Evolutionary conservation across 2,113 vertebrate species (phyloP), one percentile per base, ranked within the genome.

Genomic region (Catharus minimus): DNA sequence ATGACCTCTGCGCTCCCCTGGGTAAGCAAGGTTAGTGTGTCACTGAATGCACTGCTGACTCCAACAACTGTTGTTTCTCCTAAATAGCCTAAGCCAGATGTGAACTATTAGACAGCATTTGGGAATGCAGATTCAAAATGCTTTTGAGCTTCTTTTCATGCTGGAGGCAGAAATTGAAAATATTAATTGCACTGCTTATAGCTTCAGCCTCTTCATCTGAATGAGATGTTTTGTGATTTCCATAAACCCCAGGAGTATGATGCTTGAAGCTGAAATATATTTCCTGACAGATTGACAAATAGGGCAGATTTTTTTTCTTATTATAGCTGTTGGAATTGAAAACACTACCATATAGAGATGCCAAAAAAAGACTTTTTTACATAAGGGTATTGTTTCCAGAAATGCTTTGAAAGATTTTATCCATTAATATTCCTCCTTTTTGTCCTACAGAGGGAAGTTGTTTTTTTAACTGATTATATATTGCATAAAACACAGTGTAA

Each of bases 241-340:
- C 89, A 94, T 94, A 93, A 97, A 94, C 72, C 97, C 93, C 93
- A 90, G 86, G 93, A 97, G 95, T 91, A 80, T 43, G 79, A 94
- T 89, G 95, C 96, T 97, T 95, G 91, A 96, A 95, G 95, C 91
- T 88, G 93, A 96, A 97, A 96, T 97, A 86, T 94, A 97, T 96
- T 97, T 97, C 86, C 77, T 97, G 97, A 96, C 96, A 97, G 95
- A 95, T 71, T 96, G 97, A 97, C 93, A 97, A 97, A 96, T 95
- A 97, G 85, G 83, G 80, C 73, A 95, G 84, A 53, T 95, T 96
- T 96, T 95, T 64, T 65, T 95, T 88, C 53, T 72, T 95, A 94
- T 93, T 95, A 92, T 81, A 93, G 84, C 91, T 96, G 78, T 89
- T 78, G 56, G 92, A 94, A 96, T 95, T 90, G 92, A 97, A 97